Evolutionary conservation across 2,113 vertebrate genomes (phyloP), one percentile per base, ranked within the genome.

Genomic region (Redunca redunca): DNA sequence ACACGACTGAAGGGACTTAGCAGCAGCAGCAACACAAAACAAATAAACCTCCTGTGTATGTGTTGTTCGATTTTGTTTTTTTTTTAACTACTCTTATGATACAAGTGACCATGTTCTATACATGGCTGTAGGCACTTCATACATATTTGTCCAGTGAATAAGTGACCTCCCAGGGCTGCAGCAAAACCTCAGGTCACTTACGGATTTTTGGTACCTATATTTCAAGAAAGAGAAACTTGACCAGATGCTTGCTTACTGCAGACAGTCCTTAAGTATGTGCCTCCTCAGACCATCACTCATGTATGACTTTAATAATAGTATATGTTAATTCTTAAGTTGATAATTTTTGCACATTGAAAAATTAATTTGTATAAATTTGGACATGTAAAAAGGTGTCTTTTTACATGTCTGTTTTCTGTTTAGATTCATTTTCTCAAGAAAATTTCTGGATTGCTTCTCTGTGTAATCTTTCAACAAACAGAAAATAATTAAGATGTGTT

Each of bases 321-420:
- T 25, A 28, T 36, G 10, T 28, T 88, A 86, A 82, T 48, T 88
- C 16, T 87, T 78, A 16, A 95, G 25, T 30, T 60, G 3, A 10
- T 91, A 67, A 92, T 92, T 93, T 93, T 82, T 55, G 23, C 74
- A 60, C 17, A 55, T 4, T 90, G 57, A 88, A 95, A 96, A 91
- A 78, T 62, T 77, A 84, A 97, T 43, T 50, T 93, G 40, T 55
- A 85, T 62, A 92, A 28, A 89, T 82, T 95, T 91, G 64, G 84
- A 96, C 90, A 95, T 67, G 48, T 64, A 89, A 78, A 94, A 57
- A 86, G 50, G 4, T 82, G 6, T 57, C 55, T 23, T 57, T 57
- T 57, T 57, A 57, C 21, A 57, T 58, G 57, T 58, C 25, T 58
- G 4, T 67, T 88, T 96, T 81, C 48, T 88, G 33, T 74, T 58